A percentile compares a stretch with the other conserved stretches of the same genome.
phyloP scores from a whole-genome alignment of 2,797 vertebrate species.

The Pampus argenteus region DNA sequence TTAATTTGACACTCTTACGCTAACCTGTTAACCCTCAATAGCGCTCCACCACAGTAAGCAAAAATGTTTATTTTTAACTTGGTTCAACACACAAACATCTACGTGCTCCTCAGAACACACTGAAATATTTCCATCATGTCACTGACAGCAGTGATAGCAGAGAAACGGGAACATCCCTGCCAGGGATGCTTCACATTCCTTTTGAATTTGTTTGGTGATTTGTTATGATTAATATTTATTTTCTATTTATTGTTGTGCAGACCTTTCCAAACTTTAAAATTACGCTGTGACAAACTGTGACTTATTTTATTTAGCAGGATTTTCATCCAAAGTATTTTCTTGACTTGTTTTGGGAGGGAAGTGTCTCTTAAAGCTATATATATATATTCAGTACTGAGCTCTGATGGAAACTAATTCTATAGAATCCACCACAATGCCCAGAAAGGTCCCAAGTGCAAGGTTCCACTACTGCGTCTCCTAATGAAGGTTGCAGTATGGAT shows the following conservation, averaged over 20 bases:
- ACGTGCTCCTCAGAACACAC: conserved; percentile 9
- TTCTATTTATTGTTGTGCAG: conserved; percentile 43
- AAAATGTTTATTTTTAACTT: not conserved
- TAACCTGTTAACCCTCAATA: conserved; percentile 22
- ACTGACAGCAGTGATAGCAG: conserved; percentile 10
- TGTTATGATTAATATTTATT: conserved; percentile 37
- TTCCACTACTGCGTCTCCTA: not conserved
- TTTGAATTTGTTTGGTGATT: conserved; percentile 16
- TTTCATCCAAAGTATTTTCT: not conserved
- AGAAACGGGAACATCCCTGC: conserved; percentile 8
- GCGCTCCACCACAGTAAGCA: conserved; percentile 3
- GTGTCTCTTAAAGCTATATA: conserved; percentile 7
- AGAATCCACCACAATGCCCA: not conserved
- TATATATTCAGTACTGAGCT: not conserved
- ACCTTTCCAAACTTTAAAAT: not conserved
- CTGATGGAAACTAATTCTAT: not conserved
- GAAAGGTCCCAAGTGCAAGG: not conserved
- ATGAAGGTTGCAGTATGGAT: not conserved
- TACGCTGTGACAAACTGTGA: not conserved
- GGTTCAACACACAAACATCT: not conserved
- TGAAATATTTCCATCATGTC: not conserved
- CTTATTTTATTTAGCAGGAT: conserved; percentile 1
- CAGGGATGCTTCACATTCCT: conserved; percentile 21
- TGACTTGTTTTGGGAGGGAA: not conserved
- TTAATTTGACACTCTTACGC: conserved; percentile 17